Evolutionary conservation across 2,113 vertebrate species (phyloP), one percentile per base, ranked within the genome.

Genomic region (Cephalopholis sonnerati): DNA sequence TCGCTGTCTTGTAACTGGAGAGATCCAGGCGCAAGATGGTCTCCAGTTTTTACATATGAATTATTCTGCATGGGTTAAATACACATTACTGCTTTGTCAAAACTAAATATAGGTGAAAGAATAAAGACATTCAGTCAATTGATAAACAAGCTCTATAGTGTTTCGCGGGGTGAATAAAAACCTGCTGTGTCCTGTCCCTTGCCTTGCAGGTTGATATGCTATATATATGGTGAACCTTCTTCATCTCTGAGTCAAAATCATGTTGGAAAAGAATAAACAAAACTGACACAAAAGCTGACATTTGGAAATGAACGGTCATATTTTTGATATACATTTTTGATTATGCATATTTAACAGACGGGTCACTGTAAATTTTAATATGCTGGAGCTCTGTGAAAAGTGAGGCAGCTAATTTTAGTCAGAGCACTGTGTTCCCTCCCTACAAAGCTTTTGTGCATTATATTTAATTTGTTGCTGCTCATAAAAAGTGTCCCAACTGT

Each of bases 381-480:
- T 39, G 54, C 10, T 53, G 10, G 27, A 16, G 7, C 29, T 58
- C 22, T n/a, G 16, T 46, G 18, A 29, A 74, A 74, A 67, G 13
- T 12, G 0, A 50, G 32, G 15, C 44, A 9, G 39, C n/a, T 65
- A 22, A 74, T 65, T 78, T 82, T 10, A 53, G 48, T 36, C 36
- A 10, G 13, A 51, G 24, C 41, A 1, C 54, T 63, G 9, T 29
- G n/a, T 71, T 81, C 17, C 27, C 51, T 51, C 24, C 36, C 50
- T 12, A 36, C 57, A 74, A 59, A 59, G 46, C 77, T 74, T 61
- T 76, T 51, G 22, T 77, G 57, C 61, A 64, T 80, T 55, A 51
- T 72, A 27, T 78, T 86, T 66, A 66, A 67, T 84, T 71, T 84
- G 65, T 74, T 58, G 32, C 70, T 41, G 57, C 84, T 82, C 70